These are phyloP conservation scores for Trichomycterus rosablanca DNA, from an alignment of 2,113 vertebrate genomes.

Conservation along the genomic window DNA sequence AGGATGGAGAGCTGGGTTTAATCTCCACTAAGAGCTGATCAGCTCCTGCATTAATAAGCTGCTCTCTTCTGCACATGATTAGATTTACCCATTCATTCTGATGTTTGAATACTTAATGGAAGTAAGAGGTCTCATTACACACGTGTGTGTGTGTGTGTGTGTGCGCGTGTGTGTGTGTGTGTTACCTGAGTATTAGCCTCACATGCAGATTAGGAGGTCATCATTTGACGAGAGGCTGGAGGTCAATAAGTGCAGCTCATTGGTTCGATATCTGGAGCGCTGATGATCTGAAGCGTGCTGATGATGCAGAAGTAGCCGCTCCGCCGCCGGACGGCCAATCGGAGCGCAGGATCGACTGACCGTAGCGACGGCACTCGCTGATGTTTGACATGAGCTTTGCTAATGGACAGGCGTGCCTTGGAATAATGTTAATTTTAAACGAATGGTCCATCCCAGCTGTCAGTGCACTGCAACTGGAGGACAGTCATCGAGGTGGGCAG, in stretches of 20 bases:
- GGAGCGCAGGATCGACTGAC: conserved; percentile 6
- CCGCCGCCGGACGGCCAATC: conserved; percentile 17
- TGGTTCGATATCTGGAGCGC: conserved; percentile 47
- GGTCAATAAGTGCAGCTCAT: conserved; percentile 34
- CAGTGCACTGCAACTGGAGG: no score
- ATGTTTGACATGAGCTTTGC: background rate
- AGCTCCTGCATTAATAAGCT: conserved; percentile 33
- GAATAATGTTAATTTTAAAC: background rate
- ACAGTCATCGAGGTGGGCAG: no score
- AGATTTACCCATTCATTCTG: conserved; percentile 31
- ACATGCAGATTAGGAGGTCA: conserved; percentile 17
- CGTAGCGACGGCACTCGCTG: background rate
- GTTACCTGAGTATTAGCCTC: conserved; percentile 2
- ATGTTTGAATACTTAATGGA: conserved; percentile 8
- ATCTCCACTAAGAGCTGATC: conserved; percentile 19
- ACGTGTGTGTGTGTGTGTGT: conserved; percentile 20
- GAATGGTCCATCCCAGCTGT: no score
- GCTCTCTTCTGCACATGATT: conserved; percentile 24
- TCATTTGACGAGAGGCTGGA: conserved; percentile 15
- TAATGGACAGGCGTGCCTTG: background rate
- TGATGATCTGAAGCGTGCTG: conserved; percentile 45
- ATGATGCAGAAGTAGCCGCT: conserved; percentile 12
- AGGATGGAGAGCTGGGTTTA: conserved; percentile 17
- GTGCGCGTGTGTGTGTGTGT: conserved; percentile 20
- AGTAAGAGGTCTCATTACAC: background rate